Evolutionary conservation across 2,113 vertebrate genomes (phyloP).

Genomic region (Atlantisia rogersi): DNA sequence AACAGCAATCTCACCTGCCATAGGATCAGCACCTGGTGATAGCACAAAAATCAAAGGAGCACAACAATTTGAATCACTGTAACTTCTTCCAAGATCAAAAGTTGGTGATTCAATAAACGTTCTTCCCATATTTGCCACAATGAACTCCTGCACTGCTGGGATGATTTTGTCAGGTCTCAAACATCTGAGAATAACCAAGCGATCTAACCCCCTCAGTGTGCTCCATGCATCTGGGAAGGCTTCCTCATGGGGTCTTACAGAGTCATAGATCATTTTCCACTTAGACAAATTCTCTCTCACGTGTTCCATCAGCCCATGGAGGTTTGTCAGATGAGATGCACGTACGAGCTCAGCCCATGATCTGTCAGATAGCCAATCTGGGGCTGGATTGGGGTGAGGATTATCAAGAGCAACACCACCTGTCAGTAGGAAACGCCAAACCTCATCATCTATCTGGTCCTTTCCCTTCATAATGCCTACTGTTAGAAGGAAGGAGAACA

Average conservation of each 20-base stretch:
- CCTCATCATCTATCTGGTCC: conserved; percentile 74
- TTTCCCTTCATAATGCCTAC: conserved; percentile 88
- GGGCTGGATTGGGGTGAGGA: conserved; percentile 85
- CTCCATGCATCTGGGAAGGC: conserved; percentile 81
- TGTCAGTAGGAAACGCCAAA: conserved; percentile 90
- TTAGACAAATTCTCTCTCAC: conserved; percentile 59
- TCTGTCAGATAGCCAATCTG: conserved; percentile 89
- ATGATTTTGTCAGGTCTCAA: conserved; percentile 91
- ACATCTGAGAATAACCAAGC: conserved; percentile 87
- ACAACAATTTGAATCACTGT: conserved; percentile 89
- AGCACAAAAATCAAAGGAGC: conserved; percentile 90
- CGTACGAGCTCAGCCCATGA: conserved; percentile 89
- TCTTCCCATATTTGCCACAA: conserved; percentile 84
- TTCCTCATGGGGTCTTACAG: conserved; percentile 82
- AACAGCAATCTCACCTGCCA: conserved; percentile 83
- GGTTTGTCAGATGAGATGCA: conserved; percentile 78
- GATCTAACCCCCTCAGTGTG: conserved; percentile 75
- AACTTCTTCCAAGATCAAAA: conserved; percentile 89
- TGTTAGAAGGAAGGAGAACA: conserved; percentile 91
- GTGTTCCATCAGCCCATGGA: conserved; percentile 80
- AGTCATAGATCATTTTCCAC: conserved; percentile 90
- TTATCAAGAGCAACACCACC: conserved; percentile 91
- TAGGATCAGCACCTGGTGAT: conserved; percentile 91
- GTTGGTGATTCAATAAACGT: conserved; percentile 87
- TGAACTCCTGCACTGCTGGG: conserved; percentile 85